Base-by-base conservation (phyloP, 2,797 vertebrate genomes). In the Lithobates pipiens region DNA sequence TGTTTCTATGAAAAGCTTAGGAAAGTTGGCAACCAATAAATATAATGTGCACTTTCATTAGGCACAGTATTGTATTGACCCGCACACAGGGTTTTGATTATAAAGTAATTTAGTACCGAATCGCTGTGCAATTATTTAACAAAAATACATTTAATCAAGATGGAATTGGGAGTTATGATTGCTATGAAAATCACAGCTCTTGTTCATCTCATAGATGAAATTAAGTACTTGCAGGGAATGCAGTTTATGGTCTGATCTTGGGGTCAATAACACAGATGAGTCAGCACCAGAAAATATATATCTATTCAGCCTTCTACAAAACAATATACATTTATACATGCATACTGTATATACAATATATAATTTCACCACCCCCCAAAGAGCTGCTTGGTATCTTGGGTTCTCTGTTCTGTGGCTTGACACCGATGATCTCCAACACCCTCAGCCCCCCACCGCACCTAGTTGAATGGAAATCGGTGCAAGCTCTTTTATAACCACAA, bases 31-130 rank as follows among this genome's bases (percentile, higher is more conserved):
- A 71, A n/a, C 78, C 78, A 15, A 57, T 80, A 57, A 80, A 71
- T 61, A 57, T 23, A 67, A 21, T 54, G 15, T 5, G 39, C 50
- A 67, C 77, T 2, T 32, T 70, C 11, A 29, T 46, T 11, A 34
- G 29, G 32, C 44, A 34, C 34, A 13, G 46, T 54, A 44, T 25
- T 27, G 46, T 70, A 81, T 81, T 81, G 69, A 72, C 57, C 34
- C 36, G 34, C 50, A 25, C 57, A 46, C 50, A 63, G 32, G 21
- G 29, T 23, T 50, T 15, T 72, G 78, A 72, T 71, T 70, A 70
- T 69, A 25, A 80, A 57, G 68, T 80, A 54, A 72, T 72, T 72
- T 73, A 81, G 44, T 69, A 25, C 7, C 39, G 50, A 71, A 71
- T 57, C 29, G 70, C 79, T 25, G 25, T 25, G 10, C 39, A 54